Conservation (phyloP, 1,140 invertebrate genomes). For the Philaenus spumarius region DNA sequence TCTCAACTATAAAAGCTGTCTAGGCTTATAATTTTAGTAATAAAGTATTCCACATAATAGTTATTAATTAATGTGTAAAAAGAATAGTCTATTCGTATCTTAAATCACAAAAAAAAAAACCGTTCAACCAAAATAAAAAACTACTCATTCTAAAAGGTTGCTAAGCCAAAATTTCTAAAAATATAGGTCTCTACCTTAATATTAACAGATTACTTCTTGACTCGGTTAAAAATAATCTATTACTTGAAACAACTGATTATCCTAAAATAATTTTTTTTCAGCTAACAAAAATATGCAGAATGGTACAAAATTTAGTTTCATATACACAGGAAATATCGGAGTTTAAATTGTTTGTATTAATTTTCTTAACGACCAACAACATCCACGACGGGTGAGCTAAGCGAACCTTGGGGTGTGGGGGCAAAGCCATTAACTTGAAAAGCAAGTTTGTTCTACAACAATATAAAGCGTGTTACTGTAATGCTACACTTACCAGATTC, state of each 20-base stretch:
- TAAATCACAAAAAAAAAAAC: too few species aligned
- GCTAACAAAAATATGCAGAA: not conserved
- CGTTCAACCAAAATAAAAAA: too few species aligned
- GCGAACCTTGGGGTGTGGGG: not conserved
- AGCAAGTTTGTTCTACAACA: not conserved
- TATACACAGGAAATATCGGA: not conserved
- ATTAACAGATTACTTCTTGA: not conserved
- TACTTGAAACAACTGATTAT: not conserved
- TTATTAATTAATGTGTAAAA: too few species aligned
- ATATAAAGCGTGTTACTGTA: not conserved
- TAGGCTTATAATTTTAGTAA: too few species aligned
- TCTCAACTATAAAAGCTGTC: too few species aligned
- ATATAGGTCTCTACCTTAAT: not conserved
- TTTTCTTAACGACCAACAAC: not conserved
- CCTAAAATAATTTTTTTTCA: not conserved
- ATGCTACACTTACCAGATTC: conserved; percentile 2
- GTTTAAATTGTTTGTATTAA: not conserved
- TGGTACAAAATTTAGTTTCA: not conserved
- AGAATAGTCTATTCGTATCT: too few species aligned
- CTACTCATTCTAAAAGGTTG: too few species aligned
- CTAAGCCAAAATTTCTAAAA: too few species aligned
- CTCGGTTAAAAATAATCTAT: not conserved
- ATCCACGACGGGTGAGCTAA: not conserved
- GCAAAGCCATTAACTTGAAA: not conserved
- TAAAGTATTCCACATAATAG: too few species aligned